A percentile compares a stretch with the other conserved stretches of the same genome.
Evolutionary conservation across 2,113 vertebrate species (phyloP).

Genomic region (Silurus glanis): DNA sequence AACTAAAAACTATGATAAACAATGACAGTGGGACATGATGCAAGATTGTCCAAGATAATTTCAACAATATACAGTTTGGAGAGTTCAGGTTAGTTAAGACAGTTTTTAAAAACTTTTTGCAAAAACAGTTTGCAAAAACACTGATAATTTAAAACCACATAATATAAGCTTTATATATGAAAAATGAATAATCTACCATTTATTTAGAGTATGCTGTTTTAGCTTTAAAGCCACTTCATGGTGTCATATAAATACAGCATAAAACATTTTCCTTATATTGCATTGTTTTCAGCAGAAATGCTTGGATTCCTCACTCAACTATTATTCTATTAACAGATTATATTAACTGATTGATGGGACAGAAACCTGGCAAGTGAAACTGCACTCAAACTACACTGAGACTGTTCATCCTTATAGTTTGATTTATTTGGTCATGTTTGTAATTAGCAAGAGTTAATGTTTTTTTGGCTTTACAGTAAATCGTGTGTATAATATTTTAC

Average conservation of each 20-base stretch:
- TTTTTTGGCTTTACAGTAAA: not conserved
- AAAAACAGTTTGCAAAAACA: not conserved
- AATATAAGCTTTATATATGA: not conserved
- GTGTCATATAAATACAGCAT: not conserved
- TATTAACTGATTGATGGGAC: not conserved
- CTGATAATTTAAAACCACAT: not conserved
- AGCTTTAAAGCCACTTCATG: not conserved
- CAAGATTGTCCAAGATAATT: not conserved
- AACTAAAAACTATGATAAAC: not conserved
- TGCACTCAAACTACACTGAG: not conserved
- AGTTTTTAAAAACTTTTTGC: not conserved
- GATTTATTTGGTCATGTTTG: not conserved
- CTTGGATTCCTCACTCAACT: not conserved
- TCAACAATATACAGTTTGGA: not conserved
- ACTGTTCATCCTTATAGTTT: not conserved
- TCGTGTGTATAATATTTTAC: not conserved
- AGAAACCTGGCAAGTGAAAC: not conserved
- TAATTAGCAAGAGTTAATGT: not conserved
- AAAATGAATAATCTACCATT: not conserved
- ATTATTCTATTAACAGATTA: not conserved
- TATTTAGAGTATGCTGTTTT: not conserved
- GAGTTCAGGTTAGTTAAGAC: not conserved
- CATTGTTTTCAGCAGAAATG: not conserved
- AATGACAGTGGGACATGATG: not conserved
- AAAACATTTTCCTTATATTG: not conserved